Evolutionary conservation across 2,888 invertebrate genomes (phyloP), one percentile per base, ranked within the genome.

Genomic region (Fragum sueziense): DNA sequence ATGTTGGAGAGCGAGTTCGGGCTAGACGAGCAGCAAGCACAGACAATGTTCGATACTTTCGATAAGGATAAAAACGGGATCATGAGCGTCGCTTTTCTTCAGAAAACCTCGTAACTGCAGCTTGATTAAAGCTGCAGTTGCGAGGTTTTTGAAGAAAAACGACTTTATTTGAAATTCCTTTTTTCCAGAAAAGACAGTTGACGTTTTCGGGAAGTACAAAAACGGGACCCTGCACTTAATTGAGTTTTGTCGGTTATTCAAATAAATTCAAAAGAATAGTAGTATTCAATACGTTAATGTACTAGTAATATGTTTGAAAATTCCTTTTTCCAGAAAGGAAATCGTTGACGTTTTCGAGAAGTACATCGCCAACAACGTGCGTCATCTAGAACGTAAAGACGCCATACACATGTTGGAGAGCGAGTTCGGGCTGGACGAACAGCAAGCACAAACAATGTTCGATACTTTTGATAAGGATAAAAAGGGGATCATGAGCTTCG

Each of bases 391-490:
- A 59, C 88, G 87, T 69, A 87, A 86, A 7, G 91, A 90, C 34
- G 92, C 92, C 22, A 70, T 92, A 0, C 74, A 86, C 6, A 90
- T 92, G 91, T 77, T 92, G 68, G 68, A 78, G 77, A 86, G 76
- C 0, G 92, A 92, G 85, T 92, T 91, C 73, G 87, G 86, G 0
- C 82, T 92, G 79, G 89, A 88, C 3, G 82, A 88, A 17, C 87
- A 85, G 7, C 91, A 92, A 74, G 92, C 91, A 0, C 80, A 80
- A 9, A 85, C 86, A 6, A 91, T 92, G 90, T 92, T 92, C 76
- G 91, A 92, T 31, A 89, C 91, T 0, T 92, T 92, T 76, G 92
- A 92, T 85, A 91, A 91, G 76, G 92, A 92, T 82, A 86, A 89
- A 71, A 92, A 92, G 74, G 90, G 88, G 4, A 87, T 90, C 41